A percentile compares a stretch with the other conserved stretches of the same genome.
Evolutionary conservation across 1,140 invertebrate genomes (phyloP).

Genomic region (roundworm (Caenorhabditis elegans)): DNA sequence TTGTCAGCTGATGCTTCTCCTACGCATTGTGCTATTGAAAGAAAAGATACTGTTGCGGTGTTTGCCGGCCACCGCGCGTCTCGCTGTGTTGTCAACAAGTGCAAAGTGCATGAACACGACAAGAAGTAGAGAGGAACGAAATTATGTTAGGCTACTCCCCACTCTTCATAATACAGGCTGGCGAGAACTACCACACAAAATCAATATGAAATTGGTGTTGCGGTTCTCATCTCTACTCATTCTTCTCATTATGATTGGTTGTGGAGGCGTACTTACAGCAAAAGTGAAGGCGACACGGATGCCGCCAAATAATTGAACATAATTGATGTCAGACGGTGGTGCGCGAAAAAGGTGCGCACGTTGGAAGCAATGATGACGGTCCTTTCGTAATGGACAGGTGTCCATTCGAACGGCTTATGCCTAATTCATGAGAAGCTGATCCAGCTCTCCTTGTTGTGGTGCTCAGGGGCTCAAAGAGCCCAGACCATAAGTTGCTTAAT

Average conservation of each 20-base stretch:
- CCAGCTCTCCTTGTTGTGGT: neutral
- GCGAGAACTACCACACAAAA: neutral
- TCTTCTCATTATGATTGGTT: conserved; percentile 12
- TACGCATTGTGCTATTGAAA: neutral
- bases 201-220: no score
- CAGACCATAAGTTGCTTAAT: conserved; percentile 26
- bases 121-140: neutral
- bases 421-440: conserved; percentile 1
- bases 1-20: neutral
- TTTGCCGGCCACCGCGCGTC: neutral
- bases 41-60: conserved; percentile 18
- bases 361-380: neutral
- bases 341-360: conserved; percentile 16
- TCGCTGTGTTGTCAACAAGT: conserved; percentile 15
- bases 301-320: conserved; percentile 22
- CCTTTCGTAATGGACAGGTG: conserved; percentile 18
- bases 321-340: neutral
- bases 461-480: neutral
- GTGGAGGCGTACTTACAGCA: neutral
- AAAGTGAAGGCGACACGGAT: neutral
- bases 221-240: neutral
- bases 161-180: neutral
- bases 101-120: conserved; percentile 25
- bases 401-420: neutral
- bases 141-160: neutral